A percentile compares a stretch with the other conserved stretches of the same genome.
These are phyloP conservation scores for Caenorhabditis virilis DNA, from an alignment of 2,888 invertebrate genomes.

Conservation along the genomic window DNA sequence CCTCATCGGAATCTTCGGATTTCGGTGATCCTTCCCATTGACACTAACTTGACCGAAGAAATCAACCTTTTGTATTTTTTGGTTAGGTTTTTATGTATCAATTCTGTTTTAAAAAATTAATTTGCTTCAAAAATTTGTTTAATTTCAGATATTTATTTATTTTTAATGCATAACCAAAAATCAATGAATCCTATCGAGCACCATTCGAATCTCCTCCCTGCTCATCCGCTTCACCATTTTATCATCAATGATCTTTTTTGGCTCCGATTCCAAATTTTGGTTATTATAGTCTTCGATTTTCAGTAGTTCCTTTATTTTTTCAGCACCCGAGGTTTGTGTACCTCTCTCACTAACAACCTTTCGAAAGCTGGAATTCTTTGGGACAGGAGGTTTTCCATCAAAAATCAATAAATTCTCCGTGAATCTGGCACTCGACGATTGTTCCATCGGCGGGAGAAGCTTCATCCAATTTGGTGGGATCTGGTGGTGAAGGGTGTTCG, in stretches of 20 bases:
- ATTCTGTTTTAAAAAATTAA: no score
- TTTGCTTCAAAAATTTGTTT: no score
- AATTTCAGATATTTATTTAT: no score
- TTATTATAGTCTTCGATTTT: no score
- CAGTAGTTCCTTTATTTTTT: background rate
- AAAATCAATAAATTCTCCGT: background rate
- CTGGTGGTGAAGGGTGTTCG: background rate
- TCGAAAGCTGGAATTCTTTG: background rate
- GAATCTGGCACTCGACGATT: conserved; percentile 8
- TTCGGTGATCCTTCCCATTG: no score
- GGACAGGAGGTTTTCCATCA: background rate
- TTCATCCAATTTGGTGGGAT: conserved; percentile 33
- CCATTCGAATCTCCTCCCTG: background rate
- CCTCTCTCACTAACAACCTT: background rate
- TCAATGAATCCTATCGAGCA: no score
- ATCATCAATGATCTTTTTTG: background rate
- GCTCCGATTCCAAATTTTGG: no score
- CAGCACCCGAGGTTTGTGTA: background rate
- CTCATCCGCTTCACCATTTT: background rate
- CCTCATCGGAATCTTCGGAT: no score
- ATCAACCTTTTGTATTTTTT: no score
- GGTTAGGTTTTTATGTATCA: no score
- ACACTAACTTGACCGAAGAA: no score
- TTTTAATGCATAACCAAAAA: no score
- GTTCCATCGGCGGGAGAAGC: conserved; percentile 10